phyloP scores from a whole-genome alignment of 1,140 invertebrate species.

The Neotoxoptera formosana region DNA sequence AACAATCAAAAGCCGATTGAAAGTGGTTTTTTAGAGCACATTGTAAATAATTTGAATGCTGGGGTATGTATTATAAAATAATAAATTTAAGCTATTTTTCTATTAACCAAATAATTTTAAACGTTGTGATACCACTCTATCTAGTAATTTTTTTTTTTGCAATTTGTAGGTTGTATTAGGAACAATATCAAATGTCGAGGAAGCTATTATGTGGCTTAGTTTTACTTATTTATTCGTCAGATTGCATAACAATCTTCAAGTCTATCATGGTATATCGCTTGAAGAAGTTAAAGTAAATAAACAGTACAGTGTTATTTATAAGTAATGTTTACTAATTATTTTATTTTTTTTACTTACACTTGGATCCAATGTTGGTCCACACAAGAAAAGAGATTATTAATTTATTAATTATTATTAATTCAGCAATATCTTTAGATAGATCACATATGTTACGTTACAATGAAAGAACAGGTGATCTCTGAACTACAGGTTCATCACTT shows the following conservation, averaged over 20 bases:
- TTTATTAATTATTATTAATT: too few relatives aligned
- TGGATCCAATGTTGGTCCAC: constrained; percentile 78
- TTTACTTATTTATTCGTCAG: constrained; percentile 97
- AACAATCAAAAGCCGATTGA: too few relatives aligned
- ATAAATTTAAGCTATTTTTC: constrained; percentile 23
- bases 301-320: background rate
- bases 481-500: constrained; percentile 74
- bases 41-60: too few relatives aligned
- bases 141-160: constrained; percentile 52
- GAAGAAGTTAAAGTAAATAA: constrained; percentile 68
- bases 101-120: background rate
- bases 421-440: constrained; percentile 87
- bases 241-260: constrained; percentile 91
- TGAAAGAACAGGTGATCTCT: constrained; percentile 81
- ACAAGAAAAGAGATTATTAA: constrained; percentile 81
- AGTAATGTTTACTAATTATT: background rate
- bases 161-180: constrained; percentile 82
- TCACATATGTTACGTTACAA: constrained; percentile 95
- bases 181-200: constrained; percentile 93
- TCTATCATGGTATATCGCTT: constrained; percentile 86
- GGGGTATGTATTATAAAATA: constrained; percentile 41
- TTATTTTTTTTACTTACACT: constrained; percentile 64
- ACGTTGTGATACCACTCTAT: background rate
- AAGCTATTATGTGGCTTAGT: constrained; percentile 97
- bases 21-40: too few relatives aligned